These are phyloP conservation scores for Liodrosophila aerea DNA, from an alignment of 2,888 invertebrate genomes.

Conservation along the genomic window DNA sequence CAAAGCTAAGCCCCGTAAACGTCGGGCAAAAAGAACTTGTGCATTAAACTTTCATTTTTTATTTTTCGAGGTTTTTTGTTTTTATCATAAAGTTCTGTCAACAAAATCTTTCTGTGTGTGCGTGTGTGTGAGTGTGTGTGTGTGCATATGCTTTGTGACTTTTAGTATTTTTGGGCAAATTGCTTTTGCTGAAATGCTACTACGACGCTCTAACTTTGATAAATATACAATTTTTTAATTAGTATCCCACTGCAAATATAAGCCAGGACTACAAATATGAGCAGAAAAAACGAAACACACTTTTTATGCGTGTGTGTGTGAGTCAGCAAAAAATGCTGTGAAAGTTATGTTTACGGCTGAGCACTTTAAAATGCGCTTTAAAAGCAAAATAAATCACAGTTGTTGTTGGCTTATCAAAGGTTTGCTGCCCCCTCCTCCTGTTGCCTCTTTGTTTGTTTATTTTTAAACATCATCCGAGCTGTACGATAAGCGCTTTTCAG, in stretches of 20 bases:
- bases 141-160: constrained; percentile 47
- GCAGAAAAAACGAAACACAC: constrained; percentile 13
- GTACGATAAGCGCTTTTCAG: constrained; percentile 54
- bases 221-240: constrained; percentile 73
- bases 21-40: constrained; percentile 56
- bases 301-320: constrained; percentile 37
- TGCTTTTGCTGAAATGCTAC: constrained; percentile 44
- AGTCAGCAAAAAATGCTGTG: constrained; percentile 52
- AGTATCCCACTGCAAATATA: constrained; percentile 37
- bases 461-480: constrained; percentile 31
- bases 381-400: constrained; percentile 66
- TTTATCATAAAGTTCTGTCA: constrained; percentile 75
- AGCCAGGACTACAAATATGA: constrained; percentile 39
- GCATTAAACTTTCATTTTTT: constrained; percentile 71
- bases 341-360: constrained; percentile 23
- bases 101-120: constrained; percentile 58
- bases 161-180: constrained; percentile 52
- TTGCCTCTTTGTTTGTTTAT: constrained; percentile 2
- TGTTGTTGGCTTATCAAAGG: constrained; percentile 56
- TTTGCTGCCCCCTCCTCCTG: constrained; percentile 11
- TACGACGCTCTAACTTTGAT: constrained; percentile 59
- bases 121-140: constrained; percentile 4
- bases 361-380: constrained; percentile 53
- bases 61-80: constrained; percentile 41
- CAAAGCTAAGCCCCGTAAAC: constrained; percentile 25